Evolutionary conservation across 2,888 invertebrate genomes (phyloP).

Genomic region (Dryocosmus kuriphilus): DNA sequence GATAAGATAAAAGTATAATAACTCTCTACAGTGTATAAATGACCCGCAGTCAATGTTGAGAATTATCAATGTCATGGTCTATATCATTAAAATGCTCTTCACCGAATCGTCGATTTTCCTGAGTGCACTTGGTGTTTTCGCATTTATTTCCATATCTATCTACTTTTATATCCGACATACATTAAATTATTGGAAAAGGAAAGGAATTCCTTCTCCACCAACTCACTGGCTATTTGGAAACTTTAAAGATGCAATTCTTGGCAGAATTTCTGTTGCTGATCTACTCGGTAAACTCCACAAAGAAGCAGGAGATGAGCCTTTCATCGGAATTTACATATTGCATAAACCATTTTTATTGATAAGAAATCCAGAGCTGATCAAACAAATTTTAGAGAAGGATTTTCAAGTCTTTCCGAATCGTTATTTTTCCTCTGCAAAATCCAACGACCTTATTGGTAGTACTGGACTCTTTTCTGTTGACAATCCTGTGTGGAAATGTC

Average conservation of each 20-base stretch:
- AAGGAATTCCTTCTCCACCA: constrained; percentile 61
- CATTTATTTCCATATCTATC: too few relatives aligned
- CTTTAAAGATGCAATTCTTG: constrained; percentile 63
- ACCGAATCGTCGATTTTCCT: not conserved
- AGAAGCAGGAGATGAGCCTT: constrained; percentile 62
- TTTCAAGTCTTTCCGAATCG: constrained; percentile 77
- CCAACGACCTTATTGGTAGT: too few relatives aligned
- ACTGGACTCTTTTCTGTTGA: too few relatives aligned
- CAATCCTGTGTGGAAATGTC: too few relatives aligned
- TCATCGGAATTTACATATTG: constrained; percentile 78
- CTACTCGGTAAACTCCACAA: too few relatives aligned
- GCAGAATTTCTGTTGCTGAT: constrained; percentile 63
- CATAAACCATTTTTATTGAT: constrained; percentile 77
- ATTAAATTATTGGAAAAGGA: too few relatives aligned
- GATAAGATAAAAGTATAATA: too few relatives aligned
- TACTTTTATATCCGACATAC: too few relatives aligned
- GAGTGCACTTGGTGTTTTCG: constrained; percentile 12
- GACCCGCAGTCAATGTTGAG: too few relatives aligned
- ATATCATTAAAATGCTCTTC: not conserved
- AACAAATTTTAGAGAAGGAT: constrained; percentile 77
- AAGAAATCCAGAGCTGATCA: constrained; percentile 77
- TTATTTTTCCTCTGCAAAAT: constrained; percentile 69
- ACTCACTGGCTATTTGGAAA: constrained; percentile 64
- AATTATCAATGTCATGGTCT: too few relatives aligned
- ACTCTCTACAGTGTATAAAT: too few relatives aligned